phyloP scores from a whole-genome alignment of 2,888 invertebrate species.

The Sicus ferrugineus region DNA sequence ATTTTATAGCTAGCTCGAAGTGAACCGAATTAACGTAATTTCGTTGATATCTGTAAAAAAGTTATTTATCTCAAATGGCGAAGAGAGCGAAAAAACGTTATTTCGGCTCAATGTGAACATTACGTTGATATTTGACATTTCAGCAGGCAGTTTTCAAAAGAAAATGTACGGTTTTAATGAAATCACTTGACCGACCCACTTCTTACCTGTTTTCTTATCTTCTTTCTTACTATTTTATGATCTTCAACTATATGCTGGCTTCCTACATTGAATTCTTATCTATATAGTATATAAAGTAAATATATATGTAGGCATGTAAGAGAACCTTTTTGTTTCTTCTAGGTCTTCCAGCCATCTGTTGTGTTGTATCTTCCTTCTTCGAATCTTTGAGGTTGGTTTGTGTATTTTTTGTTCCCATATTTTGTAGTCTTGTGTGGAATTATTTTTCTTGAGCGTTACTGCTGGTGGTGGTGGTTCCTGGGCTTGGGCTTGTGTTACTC shows the following conservation, averaged over 20 bases:
- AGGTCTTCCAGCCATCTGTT: constrained; percentile 9
- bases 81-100: no score
- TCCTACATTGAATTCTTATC: no score
- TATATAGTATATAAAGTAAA: neutral
- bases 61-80: no score
- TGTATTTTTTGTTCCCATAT: neutral
- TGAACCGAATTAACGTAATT: no score
- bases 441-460: constrained; percentile 15
- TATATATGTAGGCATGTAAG: neutral
- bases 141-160: neutral
- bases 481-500: neutral
- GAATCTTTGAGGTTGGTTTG: neutral
- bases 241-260: neutral
- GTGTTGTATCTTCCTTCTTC: neutral
- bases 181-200: neutral
- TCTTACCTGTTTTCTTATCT: no score
- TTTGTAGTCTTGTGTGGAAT: neutral
- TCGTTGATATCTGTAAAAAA: no score
- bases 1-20: no score
- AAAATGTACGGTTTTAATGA: neutral
- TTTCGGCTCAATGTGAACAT: no score
- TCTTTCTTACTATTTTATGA: no score
- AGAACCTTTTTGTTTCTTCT: neutral
- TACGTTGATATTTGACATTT: no score
- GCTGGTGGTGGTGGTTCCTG: neutral